Evolutionary conservation across 2,113 vertebrate species (phyloP).

Genomic region (Micronycteris hirsuta): DNA sequence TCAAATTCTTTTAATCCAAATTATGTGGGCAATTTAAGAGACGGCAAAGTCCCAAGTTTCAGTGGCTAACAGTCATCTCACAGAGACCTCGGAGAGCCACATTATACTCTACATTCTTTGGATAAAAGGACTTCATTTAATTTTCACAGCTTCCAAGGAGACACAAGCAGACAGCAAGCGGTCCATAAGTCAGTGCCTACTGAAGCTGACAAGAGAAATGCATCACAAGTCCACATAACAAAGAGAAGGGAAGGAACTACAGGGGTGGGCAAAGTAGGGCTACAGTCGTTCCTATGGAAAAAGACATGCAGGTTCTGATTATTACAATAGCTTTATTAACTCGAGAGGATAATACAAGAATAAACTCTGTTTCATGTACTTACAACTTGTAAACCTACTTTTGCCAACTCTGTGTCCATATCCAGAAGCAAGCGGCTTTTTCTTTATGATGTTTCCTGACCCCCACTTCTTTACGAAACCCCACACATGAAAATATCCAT

Average conservation of each 20-base stretch:
- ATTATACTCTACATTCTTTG: not conserved
- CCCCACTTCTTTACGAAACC: not conserved
- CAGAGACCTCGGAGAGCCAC: not conserved
- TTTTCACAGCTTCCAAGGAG: slow-evolving; percentile 49
- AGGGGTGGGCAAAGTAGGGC: not conserved
- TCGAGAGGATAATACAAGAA: not conserved
- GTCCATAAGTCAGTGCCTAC: slow-evolving; percentile 37
- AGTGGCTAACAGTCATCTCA: not conserved
- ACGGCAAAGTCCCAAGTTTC: not conserved
- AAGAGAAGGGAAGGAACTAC: slow-evolving; percentile 19
- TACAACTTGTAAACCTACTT: not conserved
- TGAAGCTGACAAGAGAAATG: not conserved
- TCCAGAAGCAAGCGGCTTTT: not conserved
- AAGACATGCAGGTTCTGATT: not conserved
- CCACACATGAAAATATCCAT: not conserved
- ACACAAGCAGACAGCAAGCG: not conserved
- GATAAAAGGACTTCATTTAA: slow-evolving; percentile 17
- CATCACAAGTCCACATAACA: not conserved
- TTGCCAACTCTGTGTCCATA: not conserved
- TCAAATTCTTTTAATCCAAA: not conserved
- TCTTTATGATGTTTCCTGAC: not conserved
- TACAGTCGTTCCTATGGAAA: not conserved
- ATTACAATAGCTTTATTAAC: not conserved
- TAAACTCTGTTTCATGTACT: not conserved
- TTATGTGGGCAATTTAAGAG: not conserved